phyloP scores from a whole-genome alignment of 2,113 vertebrate genomes.

The Orcinus orca region DNA sequence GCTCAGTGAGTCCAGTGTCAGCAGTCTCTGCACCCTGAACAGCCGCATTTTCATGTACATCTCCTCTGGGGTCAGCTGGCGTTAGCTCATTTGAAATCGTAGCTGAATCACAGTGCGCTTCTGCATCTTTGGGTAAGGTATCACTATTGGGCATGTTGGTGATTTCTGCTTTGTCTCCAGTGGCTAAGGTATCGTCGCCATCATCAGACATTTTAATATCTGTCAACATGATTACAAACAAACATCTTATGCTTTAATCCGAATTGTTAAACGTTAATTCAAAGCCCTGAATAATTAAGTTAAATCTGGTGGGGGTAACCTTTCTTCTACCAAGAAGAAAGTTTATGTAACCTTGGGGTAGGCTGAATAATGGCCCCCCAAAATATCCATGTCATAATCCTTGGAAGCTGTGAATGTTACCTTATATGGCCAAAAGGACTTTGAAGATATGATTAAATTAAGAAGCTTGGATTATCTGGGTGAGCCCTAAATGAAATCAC shows the following conservation, averaged over 20 bases:
- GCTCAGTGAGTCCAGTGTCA: neutral
- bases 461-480: neutral
- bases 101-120: neutral
- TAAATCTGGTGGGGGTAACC: neutral
- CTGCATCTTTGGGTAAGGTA: neutral
- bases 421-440: neutral
- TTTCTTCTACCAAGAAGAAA: neutral
- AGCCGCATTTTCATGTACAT: neutral
- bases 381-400: neutral
- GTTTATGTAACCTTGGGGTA: neutral
- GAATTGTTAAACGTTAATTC: neutral
- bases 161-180: constrained; percentile 70
- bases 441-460: neutral
- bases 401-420: neutral
- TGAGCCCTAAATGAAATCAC: neutral
- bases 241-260: constrained; percentile 11
- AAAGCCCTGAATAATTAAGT: neutral
- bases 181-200: neutral
- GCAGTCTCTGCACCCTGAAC: neutral
- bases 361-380: neutral
- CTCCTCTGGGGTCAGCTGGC: constrained; percentile 29
- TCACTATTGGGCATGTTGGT: constrained; percentile 36
- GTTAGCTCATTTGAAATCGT: neutral
- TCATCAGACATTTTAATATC: constrained; percentile 83
- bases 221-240: constrained; percentile 54